phyloP scores from a whole-genome alignment of 2,113 vertebrate species.

The Zeus faber region DNA sequence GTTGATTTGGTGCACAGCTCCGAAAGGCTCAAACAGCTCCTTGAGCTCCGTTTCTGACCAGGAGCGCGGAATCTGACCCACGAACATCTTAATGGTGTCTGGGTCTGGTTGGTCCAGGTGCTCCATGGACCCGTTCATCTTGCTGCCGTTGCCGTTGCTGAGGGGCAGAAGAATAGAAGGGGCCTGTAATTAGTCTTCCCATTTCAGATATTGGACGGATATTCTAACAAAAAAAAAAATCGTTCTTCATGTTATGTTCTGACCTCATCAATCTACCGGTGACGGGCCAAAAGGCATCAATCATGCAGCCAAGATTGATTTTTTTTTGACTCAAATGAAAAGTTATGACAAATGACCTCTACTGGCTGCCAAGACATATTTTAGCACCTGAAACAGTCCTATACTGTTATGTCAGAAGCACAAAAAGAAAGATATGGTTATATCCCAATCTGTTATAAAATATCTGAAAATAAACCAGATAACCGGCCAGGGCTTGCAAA shows the following conservation, averaged over 20 bases:
- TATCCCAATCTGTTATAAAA: background rate
- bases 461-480: background rate
- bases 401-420: too few relatives aligned
- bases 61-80: constrained; percentile 93
- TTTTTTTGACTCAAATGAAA: constrained; percentile 1
- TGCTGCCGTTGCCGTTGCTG: constrained; percentile 95
- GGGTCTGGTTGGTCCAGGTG: constrained; percentile 96
- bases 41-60: constrained; percentile 98
- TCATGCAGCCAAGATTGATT: constrained; percentile 1
- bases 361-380: background rate
- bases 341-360: constrained; percentile 3
- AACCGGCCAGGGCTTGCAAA: background rate
- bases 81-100: constrained; percentile 99
- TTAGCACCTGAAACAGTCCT: background rate
- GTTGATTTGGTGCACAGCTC: constrained; percentile 97
- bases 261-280: background rate
- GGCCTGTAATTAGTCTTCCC: background rate
- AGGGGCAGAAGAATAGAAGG: background rate
- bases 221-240: too few relatives aligned
- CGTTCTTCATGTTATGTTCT: background rate
- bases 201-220: background rate
- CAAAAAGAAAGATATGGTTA: background rate
- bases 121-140: constrained; percentile 97
- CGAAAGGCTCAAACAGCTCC: constrained; percentile 98
- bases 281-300: background rate